phyloP scores from a whole-genome alignment of 2,888 invertebrate genomes.

The Ecdyonurus torrentis region DNA sequence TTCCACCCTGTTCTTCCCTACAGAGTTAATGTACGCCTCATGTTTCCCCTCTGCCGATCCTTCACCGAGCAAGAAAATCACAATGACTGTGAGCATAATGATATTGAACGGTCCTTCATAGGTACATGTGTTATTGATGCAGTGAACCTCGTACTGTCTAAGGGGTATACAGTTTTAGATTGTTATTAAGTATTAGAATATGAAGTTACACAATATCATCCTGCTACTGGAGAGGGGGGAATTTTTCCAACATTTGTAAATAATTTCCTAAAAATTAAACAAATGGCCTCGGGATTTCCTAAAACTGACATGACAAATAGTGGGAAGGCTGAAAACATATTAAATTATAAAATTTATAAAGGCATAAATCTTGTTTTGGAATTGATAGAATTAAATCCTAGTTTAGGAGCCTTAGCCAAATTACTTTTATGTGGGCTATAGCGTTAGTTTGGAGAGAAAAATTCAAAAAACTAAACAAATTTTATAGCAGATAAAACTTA shows the following conservation, averaged over 20 bases:
- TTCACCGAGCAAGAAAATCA: neutral
- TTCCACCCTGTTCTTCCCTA: constrained; percentile 6
- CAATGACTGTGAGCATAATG: neutral
- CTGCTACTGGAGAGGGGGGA: neutral
- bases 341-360: neutral
- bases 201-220: neutral
- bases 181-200: constrained; percentile 4
- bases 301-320: neutral
- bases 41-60: neutral
- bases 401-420: neutral
- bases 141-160: neutral
- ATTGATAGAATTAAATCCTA: constrained; percentile 1
- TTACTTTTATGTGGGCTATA: neutral
- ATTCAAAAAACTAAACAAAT: neutral
- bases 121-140: neutral
- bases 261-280: constrained; percentile 7
- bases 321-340: neutral
- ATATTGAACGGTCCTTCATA: neutral
- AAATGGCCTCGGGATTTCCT: constrained; percentile 5
- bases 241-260: constrained; percentile 8
- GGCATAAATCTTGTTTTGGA: neutral
- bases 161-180: neutral
- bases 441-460: constrained; percentile 5
- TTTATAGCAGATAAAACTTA: constrained; percentile 5
- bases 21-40: neutral